phyloP scores from a whole-genome alignment of 2,113 vertebrate genomes.

The Pteropus alecto region DNA sequence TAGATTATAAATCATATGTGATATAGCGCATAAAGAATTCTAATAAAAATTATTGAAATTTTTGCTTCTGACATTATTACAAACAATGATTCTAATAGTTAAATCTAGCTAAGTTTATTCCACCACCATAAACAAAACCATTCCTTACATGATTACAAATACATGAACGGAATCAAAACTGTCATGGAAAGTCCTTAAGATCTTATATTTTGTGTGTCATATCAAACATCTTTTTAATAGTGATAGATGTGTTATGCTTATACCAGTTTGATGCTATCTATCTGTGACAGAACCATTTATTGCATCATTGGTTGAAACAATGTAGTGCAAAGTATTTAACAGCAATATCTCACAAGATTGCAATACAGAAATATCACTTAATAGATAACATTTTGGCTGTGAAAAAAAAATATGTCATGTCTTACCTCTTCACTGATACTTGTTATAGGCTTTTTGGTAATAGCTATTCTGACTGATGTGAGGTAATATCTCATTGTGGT shows the following conservation, averaged over 20 bases:
- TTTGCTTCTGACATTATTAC: background rate
- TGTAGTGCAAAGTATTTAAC: background rate
- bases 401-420: background rate
- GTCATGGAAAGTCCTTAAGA: background rate
- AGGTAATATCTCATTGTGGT: too few relatives aligned
- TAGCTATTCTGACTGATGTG: too few relatives aligned
- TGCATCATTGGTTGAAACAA: background rate
- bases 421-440: background rate
- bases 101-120: background rate
- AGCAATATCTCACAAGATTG: background rate
- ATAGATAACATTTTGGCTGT: background rate
- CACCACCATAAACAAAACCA: background rate
- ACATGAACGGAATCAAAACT: background rate
- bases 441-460: too few relatives aligned
- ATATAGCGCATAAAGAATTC: background rate
- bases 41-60: slow-evolving; percentile 16
- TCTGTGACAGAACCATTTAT: background rate
- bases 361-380: background rate
- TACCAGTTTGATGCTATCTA: background rate
- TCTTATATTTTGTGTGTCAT: background rate
- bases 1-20: background rate
- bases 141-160: background rate
- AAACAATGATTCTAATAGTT: slow-evolving; percentile 33
- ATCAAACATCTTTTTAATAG: background rate
- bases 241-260: background rate